Evolutionary conservation across 2,888 invertebrate species (phyloP).

Genomic region (Lycophotia porphyrea): DNA sequence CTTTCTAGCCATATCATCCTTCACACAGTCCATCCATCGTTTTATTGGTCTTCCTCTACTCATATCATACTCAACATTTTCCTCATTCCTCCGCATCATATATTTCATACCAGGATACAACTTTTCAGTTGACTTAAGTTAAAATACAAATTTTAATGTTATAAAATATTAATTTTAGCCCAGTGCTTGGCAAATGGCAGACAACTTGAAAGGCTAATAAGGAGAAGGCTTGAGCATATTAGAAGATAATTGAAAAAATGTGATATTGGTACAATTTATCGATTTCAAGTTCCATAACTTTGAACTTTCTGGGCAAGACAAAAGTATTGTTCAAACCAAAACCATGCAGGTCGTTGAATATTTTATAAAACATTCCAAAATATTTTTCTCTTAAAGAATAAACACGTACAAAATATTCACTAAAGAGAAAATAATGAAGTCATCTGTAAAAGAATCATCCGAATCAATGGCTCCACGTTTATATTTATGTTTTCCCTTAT

Average conservation of each 20-base stretch:
- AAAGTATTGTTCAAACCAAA: background rate
- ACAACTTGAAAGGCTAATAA: background rate
- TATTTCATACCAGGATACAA: too few species aligned
- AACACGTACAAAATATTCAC: conserved; percentile 23
- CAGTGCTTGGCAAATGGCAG: background rate
- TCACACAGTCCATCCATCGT: too few species aligned
- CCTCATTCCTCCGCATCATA: too few species aligned
- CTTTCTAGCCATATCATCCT: too few species aligned
- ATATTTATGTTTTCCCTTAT: conserved; percentile 39
- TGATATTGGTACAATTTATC: background rate
- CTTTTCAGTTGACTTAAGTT: too few species aligned
- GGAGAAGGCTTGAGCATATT: background rate
- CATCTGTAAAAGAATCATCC: conserved; percentile 47
- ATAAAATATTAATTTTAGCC: background rate
- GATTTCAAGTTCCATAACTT: background rate
- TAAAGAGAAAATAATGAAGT: conserved; percentile 36
- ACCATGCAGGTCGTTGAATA: conserved; percentile 1
- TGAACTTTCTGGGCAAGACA: background rate
- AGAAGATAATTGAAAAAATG: background rate
- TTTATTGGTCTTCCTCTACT: too few species aligned
- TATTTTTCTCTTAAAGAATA: conserved; percentile 8
- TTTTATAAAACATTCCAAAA: conserved; percentile 1
- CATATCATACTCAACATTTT: too few species aligned
- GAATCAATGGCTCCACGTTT: conserved; percentile 41
- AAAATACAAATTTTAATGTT: background rate